Conservation (phyloP, 2,888 invertebrate genomes). For the Tyria jacobaeae region DNA sequence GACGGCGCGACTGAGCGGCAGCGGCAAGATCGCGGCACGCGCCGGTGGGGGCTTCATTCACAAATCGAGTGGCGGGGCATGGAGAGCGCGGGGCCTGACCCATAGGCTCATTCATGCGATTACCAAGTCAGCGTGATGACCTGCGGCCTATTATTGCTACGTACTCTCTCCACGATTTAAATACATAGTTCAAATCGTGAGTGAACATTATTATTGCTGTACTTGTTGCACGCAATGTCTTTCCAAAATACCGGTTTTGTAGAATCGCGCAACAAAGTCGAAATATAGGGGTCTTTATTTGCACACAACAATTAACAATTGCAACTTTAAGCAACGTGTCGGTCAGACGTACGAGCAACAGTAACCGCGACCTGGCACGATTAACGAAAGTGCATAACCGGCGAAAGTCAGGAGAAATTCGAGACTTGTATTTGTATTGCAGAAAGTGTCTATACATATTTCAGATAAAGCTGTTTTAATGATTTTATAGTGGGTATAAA, state of each 20-base stretch:
- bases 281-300: constrained; percentile 18
- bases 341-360: constrained; percentile 53
- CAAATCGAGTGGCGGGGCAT: constrained; percentile 78
- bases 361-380: constrained; percentile 61
- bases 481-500: constrained; percentile 23
- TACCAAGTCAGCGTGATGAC: constrained; percentile 56
- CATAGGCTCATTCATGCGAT: constrained; percentile 77
- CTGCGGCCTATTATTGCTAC: constrained; percentile 47
- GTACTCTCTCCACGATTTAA: constrained; percentile 52
- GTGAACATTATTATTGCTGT: constrained; percentile 31
- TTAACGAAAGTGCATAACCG: constrained; percentile 55
- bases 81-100: constrained; percentile 63
- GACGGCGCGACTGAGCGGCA: constrained; percentile 80
- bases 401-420: constrained; percentile 73
- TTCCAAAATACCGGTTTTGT: constrained; percentile 45
- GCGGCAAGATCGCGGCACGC: constrained; percentile 75
- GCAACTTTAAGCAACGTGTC: constrained; percentile 54
- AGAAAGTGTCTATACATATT: constrained; percentile 38
- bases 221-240: constrained; percentile 53
- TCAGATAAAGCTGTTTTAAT: constrained; percentile 37
- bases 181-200: constrained; percentile 46
- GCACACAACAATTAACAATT: constrained; percentile 45
- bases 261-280: constrained; percentile 43
- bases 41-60: constrained; percentile 85
- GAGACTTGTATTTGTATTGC: constrained; percentile 50